Evolutionary conservation across 2,797 vertebrate genomes (phyloP).

Genomic region (Sebastes steindachneri): DNA sequence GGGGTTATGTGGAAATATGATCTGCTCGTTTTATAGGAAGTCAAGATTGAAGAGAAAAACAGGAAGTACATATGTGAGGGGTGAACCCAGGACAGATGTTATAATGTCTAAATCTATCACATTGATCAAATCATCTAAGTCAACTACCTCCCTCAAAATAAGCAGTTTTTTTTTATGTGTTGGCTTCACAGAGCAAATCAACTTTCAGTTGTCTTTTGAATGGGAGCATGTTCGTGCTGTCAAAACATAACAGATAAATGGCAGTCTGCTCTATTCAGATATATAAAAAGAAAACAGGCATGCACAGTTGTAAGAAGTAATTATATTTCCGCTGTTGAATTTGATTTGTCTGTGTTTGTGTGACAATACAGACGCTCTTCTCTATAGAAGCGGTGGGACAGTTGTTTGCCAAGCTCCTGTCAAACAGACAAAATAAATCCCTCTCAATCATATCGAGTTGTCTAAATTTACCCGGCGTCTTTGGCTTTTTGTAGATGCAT

Average conservation of each 20-base stretch:
- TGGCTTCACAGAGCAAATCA: background rate
- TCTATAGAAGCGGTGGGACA: slow-evolving; percentile 1
- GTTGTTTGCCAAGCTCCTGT: slow-evolving; percentile 49
- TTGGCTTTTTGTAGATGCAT: background rate
- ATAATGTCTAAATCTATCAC: background rate
- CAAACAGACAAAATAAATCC: slow-evolving; percentile 38
- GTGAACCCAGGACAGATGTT: background rate
- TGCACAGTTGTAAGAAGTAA: slow-evolving; percentile 21
- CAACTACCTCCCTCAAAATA: background rate
- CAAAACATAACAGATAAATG: slow-evolving; percentile 18
- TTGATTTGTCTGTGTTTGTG: slow-evolving; percentile 10
- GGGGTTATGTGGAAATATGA: background rate
- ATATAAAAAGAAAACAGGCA: background rate
- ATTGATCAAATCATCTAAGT: background rate
- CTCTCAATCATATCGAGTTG: slow-evolving; percentile 19
- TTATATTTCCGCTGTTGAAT: slow-evolving; percentile 14
- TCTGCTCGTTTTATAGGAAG: background rate
- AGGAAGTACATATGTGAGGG: background rate
- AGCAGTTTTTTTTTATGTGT: background rate
- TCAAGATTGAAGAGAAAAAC: background rate
- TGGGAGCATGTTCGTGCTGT: background rate
- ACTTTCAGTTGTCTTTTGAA: background rate
- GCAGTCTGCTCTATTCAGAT: background rate
- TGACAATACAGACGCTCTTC: slow-evolving; percentile 9
- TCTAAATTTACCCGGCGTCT: slow-evolving; percentile 23